Conservation (phyloP, 2,888 invertebrate genomes). For the Nemapogon koenigi region DNA sequence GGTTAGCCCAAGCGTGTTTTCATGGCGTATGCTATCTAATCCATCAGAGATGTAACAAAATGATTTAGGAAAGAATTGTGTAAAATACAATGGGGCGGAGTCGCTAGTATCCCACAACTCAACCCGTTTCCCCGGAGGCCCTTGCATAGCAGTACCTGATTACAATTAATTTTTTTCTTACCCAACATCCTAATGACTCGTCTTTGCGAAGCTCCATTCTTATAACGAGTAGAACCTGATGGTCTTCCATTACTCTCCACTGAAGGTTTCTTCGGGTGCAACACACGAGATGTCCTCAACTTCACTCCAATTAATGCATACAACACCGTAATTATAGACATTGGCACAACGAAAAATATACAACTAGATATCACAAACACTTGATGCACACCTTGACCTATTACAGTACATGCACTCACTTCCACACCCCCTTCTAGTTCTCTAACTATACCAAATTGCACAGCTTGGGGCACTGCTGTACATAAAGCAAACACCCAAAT, state of each 20-base stretch:
- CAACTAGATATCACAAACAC: constrained; percentile 82
- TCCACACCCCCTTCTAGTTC: constrained; percentile 42
- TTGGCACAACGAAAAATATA: constrained; percentile 85
- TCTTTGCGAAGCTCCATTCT: constrained; percentile 63
- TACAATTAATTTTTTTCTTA: too few species aligned
- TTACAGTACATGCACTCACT: constrained; percentile 63
- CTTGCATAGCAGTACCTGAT: too few species aligned
- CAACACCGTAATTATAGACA: constrained; percentile 84
- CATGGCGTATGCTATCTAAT: too few species aligned
- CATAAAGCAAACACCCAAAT: constrained; percentile 83
- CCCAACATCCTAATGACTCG: constrained; percentile 82
- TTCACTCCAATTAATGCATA: constrained; percentile 80
- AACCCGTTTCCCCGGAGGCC: too few species aligned
- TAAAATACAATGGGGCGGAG: too few species aligned
- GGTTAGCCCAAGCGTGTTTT: too few species aligned
- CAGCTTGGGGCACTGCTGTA: constrained; percentile 78
- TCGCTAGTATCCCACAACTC: too few species aligned
- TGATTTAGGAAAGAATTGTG: too few species aligned
- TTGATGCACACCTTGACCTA: constrained; percentile 67
- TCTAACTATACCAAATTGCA: constrained; percentile 78
- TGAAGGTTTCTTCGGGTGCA: constrained; percentile 62
- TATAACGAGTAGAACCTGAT: constrained; percentile 45
- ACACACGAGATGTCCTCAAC: constrained; percentile 68
- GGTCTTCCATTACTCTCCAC: constrained; percentile 47
- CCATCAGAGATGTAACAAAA: too few species aligned